Base-by-base conservation (phyloP, 2,888 invertebrate species). In the Miltochrista miniata region DNA sequence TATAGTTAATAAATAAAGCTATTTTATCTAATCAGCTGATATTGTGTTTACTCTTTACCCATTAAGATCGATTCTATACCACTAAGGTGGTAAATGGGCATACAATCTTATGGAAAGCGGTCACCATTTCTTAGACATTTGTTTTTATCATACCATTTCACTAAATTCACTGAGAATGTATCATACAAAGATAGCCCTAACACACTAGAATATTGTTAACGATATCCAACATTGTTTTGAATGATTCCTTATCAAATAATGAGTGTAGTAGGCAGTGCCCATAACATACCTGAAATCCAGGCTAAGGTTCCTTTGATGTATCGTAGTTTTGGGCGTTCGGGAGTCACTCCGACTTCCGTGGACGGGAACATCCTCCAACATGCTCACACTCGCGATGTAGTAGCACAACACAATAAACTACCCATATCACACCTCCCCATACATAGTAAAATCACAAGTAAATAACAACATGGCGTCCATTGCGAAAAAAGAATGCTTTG, bases 231-330 rank as follows among this genome's bases (percentile, higher is more conserved):
- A 7, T 18, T 7, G 9, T 10, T 7, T n/a, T 10, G 4, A 36
- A 36, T 29, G 1, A 43, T 44, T 47, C 35, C 35, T 49, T 41
- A 54, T 43, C 56, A 53, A 43, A 39, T 61, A 63, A 49, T 54
- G 58, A 40, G 45, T 38, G 55, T 42, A 55, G 55, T 42, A 55
- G 39, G 46, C 48, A 44, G n/a, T 24, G 18, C 5, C 18, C 5
- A 63, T 56, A 59, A 74, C 79, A 70, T 88, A 97, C 97, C 96
- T 95, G 88, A 97, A 97, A 87, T 97, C 97, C 84, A 97, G 93
- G 81, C 97, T 97, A 77, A 97, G 94, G 90, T 97, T 97, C 82
- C 97, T 94, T 88, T 97, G 97, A 90, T 97, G 97, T 47, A 92
- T 87, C 55, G 92, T 75, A 60, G 81, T 72, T 70, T 88, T 89